phyloP scores from a whole-genome alignment of 2,113 vertebrate genomes.

The Neofelis nebulosa region DNA sequence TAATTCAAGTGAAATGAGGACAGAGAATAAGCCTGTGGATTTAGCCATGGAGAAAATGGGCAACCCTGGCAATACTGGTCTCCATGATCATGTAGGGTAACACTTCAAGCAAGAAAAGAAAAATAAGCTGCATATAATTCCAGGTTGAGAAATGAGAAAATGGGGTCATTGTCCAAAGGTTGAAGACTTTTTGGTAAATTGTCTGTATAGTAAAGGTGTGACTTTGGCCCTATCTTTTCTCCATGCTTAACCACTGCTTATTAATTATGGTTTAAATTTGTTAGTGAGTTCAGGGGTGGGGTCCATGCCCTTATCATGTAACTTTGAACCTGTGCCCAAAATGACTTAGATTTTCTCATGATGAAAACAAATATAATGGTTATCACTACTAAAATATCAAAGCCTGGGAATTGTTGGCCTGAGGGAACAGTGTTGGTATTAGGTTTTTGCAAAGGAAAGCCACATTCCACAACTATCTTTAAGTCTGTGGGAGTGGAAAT shows the following conservation, averaged over 20 bases:
- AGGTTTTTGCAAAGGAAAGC: constrained; percentile 17
- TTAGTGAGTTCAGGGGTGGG: constrained; percentile 36
- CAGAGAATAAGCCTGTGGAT: not conserved
- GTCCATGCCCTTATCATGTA: not conserved
- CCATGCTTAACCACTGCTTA: not conserved
- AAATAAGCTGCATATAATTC: not conserved
- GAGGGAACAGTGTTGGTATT: not conserved
- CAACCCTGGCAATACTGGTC: not conserved
- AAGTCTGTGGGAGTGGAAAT: not conserved
- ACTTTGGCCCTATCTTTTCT: not conserved
- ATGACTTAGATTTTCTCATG: constrained; percentile 33
- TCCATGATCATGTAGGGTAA: not conserved
- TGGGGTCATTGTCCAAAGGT: not conserved
- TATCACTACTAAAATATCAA: constrained; percentile 32
- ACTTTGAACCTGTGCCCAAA: constrained; percentile 21
- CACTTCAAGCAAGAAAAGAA: constrained; percentile 46
- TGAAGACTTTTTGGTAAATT: constrained; percentile 11
- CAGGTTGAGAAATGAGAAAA: constrained; percentile 33
- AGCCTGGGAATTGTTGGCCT: not conserved
- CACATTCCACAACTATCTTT: not conserved
- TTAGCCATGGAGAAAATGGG: not conserved
- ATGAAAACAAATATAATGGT: constrained; percentile 43
- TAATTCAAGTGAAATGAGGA: not conserved
- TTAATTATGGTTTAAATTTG: not conserved
- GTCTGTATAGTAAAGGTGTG: not conserved